Evolutionary conservation across 1,140 invertebrate species (phyloP).

Genomic region (Samia ricini): DNA sequence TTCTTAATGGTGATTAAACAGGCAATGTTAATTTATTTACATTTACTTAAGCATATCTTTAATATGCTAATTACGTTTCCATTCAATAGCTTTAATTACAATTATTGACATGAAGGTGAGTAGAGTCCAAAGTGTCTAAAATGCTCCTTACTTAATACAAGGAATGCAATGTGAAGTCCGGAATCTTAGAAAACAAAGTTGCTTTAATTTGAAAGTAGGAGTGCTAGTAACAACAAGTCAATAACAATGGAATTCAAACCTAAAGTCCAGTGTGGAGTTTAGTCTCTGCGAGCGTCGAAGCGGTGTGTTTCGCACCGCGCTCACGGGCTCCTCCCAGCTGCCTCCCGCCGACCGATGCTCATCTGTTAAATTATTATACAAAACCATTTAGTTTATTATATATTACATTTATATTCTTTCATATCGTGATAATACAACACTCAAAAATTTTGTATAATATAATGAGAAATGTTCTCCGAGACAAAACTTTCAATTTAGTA

Average conservation of each 20-base stretch:
- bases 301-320: slow-evolving; percentile 64
- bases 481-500: neutral
- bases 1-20: no score
- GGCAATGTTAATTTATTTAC: no score
- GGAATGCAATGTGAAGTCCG: no score
- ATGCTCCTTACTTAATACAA: no score
- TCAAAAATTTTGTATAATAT: neutral
- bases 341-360: slow-evolving; percentile 71
- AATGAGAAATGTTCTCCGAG: neutral
- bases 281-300: slow-evolving; percentile 64
- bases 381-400: neutral
- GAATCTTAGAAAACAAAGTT: no score
- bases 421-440: neutral
- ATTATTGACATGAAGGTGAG: no score
- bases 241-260: slow-evolving; percentile 26
- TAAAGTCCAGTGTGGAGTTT: slow-evolving; percentile 70
- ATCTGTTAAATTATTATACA: slow-evolving; percentile 45
- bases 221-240: neutral
- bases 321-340: slow-evolving; percentile 74
- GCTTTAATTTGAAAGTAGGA: neutral
- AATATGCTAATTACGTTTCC: no score
- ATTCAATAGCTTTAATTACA: no score
- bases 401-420: neutral
- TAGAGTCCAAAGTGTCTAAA: no score
- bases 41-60: no score